These are phyloP conservation scores for Perccottus glenii DNA, from an alignment of 2,113 vertebrate species.

Conservation along the genomic window DNA sequence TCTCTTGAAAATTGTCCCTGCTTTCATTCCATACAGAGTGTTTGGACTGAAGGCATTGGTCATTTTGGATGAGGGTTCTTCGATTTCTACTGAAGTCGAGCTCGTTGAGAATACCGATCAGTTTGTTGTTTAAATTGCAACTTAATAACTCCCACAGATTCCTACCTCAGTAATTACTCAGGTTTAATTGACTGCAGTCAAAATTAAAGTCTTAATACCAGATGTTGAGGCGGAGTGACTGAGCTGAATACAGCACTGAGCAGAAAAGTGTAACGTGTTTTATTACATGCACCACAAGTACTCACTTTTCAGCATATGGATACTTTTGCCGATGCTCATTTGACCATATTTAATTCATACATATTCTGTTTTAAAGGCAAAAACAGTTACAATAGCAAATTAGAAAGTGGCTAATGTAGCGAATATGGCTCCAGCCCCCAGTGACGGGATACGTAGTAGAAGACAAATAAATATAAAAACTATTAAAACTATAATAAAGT, in stretches of 20 bases:
- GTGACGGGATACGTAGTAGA: no score
- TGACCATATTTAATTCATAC: not conserved
- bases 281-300: constrained; percentile 3
- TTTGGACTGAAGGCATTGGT: not conserved
- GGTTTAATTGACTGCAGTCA: constrained; percentile 45
- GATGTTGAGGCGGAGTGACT: constrained; percentile 16
- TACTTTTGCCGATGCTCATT: no score
- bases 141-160: constrained; percentile 48
- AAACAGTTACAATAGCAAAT: no score
- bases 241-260: constrained; percentile 3
- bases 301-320: no score
- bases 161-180: constrained; percentile 50
- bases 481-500: no score
- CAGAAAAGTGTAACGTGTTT: constrained; percentile 12
- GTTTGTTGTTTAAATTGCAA: constrained; percentile 39
- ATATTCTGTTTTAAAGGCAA: not conserved
- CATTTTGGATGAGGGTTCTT: constrained; percentile 10
- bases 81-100: constrained; percentile 9
- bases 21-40: no score
- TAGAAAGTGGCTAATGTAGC: no score
- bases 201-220: constrained; percentile 38
- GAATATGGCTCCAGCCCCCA: no score
- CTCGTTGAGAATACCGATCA: constrained; percentile 52
- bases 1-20: not conserved
- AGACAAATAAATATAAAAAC: no score